These are phyloP conservation scores for Mirounga angustirostris DNA, from an alignment of 2,113 vertebrate species.

Conservation along the genomic window DNA sequence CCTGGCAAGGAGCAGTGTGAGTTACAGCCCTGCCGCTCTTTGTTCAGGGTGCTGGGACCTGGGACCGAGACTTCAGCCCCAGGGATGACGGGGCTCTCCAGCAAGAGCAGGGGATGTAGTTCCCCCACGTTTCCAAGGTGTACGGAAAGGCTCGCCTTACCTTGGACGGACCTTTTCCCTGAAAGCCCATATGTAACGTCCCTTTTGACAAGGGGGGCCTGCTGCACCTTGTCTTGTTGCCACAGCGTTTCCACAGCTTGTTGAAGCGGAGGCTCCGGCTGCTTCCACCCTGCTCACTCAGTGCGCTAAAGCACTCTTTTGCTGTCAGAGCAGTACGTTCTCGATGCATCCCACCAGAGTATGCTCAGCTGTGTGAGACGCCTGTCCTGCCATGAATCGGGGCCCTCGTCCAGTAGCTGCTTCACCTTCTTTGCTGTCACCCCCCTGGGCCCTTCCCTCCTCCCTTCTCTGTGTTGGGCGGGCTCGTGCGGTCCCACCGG, in stretches of 20 bases:
- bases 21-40: too few species aligned
- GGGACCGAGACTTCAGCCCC: not conserved
- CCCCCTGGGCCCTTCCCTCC: not conserved
- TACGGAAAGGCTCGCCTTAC: not conserved
- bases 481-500: not conserved
- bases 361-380: not conserved
- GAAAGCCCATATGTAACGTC: not conserved
- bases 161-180: not conserved
- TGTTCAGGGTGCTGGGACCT: not conserved
- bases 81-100: fast-evolving
- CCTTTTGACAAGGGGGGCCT: not conserved
- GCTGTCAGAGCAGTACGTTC: fast-evolving
- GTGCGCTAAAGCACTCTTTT: fast-evolving
- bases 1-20: too few species aligned
- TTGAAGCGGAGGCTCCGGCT: not conserved
- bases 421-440: not conserved
- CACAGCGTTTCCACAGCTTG: fast-evolving
- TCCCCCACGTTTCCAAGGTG: not conserved
- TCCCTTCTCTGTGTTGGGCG: too few species aligned
- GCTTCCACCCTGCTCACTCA: fast-evolving
- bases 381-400: not conserved
- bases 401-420: not conserved
- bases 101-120: not conserved
- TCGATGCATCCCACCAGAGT: fast-evolving
- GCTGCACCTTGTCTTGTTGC: not conserved